Evolutionary conservation across 2,113 vertebrate species (phyloP).

Genomic region (crab-eating macaque (Macaca fascicularis)): T2T-MFA8v1.1 NC_088375.1:152386501-152387000

Average conservation of each 20-base stretch:
- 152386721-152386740: not conserved
- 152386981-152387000: slow-evolving; percentile 11
- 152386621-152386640: not conserved
- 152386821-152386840: not conserved
- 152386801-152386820: not conserved
- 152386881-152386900: not conserved
- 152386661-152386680: not conserved
- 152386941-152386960: not conserved
- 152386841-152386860: not conserved
- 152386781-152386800: not conserved
- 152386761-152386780: not conserved
- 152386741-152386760: not conserved
- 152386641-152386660: not conserved
- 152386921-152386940: not conserved
- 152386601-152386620: not conserved
- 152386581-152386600: not conserved
- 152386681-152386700: not conserved
- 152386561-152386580: not conserved
- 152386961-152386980: not conserved
- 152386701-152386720: not conserved
- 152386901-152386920: slow-evolving; percentile 4
- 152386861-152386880: not conserved
- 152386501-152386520: not conserved
- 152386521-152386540: not conserved
- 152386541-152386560: not conserved